Percentiles rank a stretch among this genome's conserved stretches.
These are phyloP conservation scores for Epizoanthus ramosus DNA, from an alignment of 92 coral and sea anemone species.

Conservation along the genomic window DNA sequence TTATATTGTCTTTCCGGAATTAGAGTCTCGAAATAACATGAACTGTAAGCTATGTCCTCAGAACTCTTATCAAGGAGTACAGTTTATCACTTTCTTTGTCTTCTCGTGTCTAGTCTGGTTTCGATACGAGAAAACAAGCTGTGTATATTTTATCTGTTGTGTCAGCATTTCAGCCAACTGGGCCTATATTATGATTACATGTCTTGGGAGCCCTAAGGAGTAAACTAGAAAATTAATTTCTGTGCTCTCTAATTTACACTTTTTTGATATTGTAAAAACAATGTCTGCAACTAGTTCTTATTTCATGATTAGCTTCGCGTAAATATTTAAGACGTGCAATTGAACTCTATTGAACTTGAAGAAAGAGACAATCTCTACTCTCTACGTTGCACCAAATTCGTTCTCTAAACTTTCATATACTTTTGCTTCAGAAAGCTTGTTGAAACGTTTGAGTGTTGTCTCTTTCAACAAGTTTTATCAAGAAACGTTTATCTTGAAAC, in stretches of 20 bases:
- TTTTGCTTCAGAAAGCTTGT: constrained; percentile 23
- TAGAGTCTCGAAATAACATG: not conserved
- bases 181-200: constrained; percentile 2
- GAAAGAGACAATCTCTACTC: too few species aligned
- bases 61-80: not conserved
- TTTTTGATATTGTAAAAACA: not conserved
- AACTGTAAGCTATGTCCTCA: too few species aligned
- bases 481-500: not conserved
- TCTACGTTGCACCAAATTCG: too few species aligned
- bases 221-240: constrained; percentile 15
- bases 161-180: not conserved
- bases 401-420: too few species aligned
- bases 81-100: not conserved
- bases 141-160: not conserved
- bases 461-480: constrained; percentile 8
- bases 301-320: too few species aligned
- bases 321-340: too few species aligned
- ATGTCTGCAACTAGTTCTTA: too few species aligned
- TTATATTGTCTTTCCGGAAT: not conserved
- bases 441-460: constrained; percentile 31
- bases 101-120: not conserved
- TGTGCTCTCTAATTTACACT: not conserved
- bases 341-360: too few species aligned
- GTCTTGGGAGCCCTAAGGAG: not conserved
- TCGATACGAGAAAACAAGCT: not conserved